phyloP scores from a whole-genome alignment of 2,113 vertebrate species.

The Haemorhous mexicanus region DNA sequence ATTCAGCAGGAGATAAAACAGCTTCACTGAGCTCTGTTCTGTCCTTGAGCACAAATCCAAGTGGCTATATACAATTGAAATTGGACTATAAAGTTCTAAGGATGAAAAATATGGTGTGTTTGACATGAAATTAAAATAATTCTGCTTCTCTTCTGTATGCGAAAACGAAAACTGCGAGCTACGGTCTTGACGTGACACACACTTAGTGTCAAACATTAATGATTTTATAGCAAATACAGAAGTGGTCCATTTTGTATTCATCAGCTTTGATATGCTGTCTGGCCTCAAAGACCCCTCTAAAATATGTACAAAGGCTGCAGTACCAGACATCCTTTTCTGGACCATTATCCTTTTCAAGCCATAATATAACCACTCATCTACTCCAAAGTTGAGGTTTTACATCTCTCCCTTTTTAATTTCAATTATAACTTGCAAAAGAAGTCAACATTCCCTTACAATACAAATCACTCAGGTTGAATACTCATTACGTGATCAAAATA shows the following conservation, averaged over 20 bases:
- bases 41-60: neutral
- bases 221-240: neutral
- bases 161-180: neutral
- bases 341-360: neutral
- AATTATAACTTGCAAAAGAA: constrained; percentile 11
- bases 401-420: neutral
- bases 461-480: constrained; percentile 22
- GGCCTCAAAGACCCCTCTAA: neutral
- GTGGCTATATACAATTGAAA: neutral
- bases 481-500: neutral
- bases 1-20: neutral
- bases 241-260: neutral
- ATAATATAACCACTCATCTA: neutral
- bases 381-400: neutral
- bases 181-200: neutral
- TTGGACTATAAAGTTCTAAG: neutral
- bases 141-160: neutral
- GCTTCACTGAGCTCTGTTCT: neutral
- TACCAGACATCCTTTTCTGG: neutral
- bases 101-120: neutral
- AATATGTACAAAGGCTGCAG: neutral
- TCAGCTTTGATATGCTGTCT: neutral
- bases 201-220: neutral
- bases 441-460: neutral
- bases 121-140: neutral